These are phyloP conservation scores for Chaetophractus vellerosus DNA, from an alignment of 2,797 vertebrate species.

Conservation along the genomic window DNA sequence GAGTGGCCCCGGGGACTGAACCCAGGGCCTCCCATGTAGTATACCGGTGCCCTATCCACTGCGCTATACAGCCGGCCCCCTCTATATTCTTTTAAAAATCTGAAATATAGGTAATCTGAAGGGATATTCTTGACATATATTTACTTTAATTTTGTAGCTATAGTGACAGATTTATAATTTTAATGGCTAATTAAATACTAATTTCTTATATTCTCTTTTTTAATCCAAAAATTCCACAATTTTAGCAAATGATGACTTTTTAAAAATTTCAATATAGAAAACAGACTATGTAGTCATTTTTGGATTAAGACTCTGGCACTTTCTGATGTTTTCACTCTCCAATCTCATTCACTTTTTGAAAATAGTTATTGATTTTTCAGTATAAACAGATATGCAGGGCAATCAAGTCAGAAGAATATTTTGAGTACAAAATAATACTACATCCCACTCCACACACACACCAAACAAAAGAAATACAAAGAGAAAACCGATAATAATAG, in stretches of 20 bases:
- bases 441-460: not conserved
- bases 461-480: constrained; percentile 51
- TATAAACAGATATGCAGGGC: constrained; percentile 34
- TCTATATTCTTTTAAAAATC: not conserved
- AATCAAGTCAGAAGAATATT: constrained; percentile 59
- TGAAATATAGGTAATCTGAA: not conserved
- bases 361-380: constrained; percentile 66
- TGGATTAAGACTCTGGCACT: not conserved
- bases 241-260: not conserved
- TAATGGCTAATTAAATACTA: not conserved
- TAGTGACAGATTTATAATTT: not conserved
- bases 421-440: constrained; percentile 17
- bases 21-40: no score
- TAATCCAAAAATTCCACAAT: not conserved
- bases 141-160: not conserved
- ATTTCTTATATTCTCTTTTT: not conserved
- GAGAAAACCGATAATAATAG: constrained; percentile 62
- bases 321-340: constrained; percentile 63
- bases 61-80: no score
- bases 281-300: not conserved
- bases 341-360: constrained; percentile 41
- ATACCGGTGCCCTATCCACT: no score
- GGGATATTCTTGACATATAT: not conserved
- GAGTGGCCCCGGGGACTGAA: no score
- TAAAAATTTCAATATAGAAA: not conserved